A percentile compares a stretch with the other conserved stretches of the same genome.
Evolutionary conservation across 2,888 invertebrate species (phyloP).

Genomic region (Amphimallon solstitiale): DNA sequence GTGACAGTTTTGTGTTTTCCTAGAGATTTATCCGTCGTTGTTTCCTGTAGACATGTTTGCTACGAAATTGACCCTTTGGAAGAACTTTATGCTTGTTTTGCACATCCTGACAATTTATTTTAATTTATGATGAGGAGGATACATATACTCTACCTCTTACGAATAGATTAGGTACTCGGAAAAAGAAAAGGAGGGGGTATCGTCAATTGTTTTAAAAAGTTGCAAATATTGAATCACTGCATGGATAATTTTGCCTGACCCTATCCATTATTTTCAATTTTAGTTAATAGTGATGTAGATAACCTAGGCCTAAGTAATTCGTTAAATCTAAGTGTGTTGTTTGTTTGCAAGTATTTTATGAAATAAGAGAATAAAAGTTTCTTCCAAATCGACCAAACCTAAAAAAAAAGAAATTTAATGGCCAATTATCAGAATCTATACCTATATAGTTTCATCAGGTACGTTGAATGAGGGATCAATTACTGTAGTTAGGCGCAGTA

Average conservation of each 20-base stretch:
- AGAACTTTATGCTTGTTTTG: no score
- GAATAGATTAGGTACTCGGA: no score
- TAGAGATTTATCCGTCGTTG: no score
- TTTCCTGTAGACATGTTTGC: no score
- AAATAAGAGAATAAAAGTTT: constrained; percentile 47
- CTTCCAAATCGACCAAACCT: constrained; percentile 53
- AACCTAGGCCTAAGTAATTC: constrained; percentile 21
- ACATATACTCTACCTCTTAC: no score
- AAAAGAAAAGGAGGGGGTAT: no score
- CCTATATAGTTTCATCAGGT: constrained; percentile 61
- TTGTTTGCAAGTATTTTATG: constrained; percentile 48
- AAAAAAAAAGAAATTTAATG: constrained; percentile 29
- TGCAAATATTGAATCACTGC: no score
- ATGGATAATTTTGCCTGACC: background rate
- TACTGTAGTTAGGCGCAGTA: constrained; percentile 56
- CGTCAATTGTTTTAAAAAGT: no score
- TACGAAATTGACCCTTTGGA: no score
- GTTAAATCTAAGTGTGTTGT: constrained; percentile 19
- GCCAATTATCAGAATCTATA: constrained; percentile 52
- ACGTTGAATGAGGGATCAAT: constrained; percentile 63
- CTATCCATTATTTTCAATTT: background rate
- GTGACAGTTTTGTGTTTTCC: no score
- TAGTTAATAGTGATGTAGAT: constrained; percentile 6
- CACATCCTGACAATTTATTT: no score
- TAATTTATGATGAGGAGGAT: no score